Evolutionary conservation across 1,140 invertebrate genomes (phyloP).

Genomic region (Diachasma alloeum): DNA sequence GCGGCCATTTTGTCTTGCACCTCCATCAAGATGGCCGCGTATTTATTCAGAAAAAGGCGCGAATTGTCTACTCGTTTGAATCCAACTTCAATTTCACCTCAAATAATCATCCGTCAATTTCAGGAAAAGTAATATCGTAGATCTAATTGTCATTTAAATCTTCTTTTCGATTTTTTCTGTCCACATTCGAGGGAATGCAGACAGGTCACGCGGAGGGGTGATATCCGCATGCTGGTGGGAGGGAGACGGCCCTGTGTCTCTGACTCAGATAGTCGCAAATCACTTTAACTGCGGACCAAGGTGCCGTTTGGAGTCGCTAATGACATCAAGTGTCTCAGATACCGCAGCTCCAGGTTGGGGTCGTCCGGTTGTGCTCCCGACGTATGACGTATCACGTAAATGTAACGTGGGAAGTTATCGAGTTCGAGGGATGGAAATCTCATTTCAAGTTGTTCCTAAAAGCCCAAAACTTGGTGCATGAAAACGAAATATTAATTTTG

Average conservation of each 20-base stretch:
- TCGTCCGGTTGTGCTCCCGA: constrained; percentile 40
- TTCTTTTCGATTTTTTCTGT: too few species aligned
- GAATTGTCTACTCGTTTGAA: too few species aligned
- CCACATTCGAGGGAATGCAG: background rate
- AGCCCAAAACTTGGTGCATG: too few species aligned
- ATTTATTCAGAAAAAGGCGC: too few species aligned
- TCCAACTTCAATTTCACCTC: too few species aligned
- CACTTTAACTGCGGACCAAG: constrained; percentile 61
- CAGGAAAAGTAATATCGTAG: too few species aligned
- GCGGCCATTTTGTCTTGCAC: too few species aligned
- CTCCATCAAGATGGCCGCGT: too few species aligned
- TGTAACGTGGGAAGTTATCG: background rate
- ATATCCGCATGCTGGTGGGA: background rate
- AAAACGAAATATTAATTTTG: too few species aligned
- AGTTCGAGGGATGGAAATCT: background rate
- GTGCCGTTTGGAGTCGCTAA: constrained; percentile 63
- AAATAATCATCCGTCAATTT: too few species aligned
- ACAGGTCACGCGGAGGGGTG: background rate
- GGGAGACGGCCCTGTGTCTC: constrained; percentile 30
- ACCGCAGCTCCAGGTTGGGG: constrained; percentile 52
- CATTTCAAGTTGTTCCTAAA: background rate
- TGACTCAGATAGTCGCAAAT: constrained; percentile 61
- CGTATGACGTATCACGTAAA: constrained; percentile 2
- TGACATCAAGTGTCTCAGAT: constrained; percentile 64
- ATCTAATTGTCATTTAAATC: too few species aligned